Evolutionary conservation across 2,797 vertebrate genomes (phyloP), one percentile per base, ranked within the genome.

Genomic region (Gadopsis marmoratus): DNA sequence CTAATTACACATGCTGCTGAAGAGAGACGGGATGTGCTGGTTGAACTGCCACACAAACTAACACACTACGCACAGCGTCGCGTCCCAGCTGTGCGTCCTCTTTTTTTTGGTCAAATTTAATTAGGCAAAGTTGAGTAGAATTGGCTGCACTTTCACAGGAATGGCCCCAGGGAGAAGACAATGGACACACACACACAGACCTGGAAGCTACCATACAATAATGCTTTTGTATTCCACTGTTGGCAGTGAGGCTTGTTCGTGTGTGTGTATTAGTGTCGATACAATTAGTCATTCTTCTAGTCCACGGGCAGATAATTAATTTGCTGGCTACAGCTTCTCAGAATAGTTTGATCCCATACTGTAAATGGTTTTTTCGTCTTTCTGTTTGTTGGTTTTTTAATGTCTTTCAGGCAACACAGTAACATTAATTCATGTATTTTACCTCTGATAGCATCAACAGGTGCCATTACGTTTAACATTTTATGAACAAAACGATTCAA

Each of bases 81-180:
- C 21, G 0, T 81, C 62, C 66, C 88, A 89, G 84, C 85, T 81
- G 78, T 73, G 82, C 79, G 14, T 63, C 17, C 10, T 65, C 62
- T 7, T 21, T n/a, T 56, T 65, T 78, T 77, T 56, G 71, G 66
- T 85, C 53, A 63, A 43, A 71, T 78, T 51, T 54, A 77, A 87
- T 86, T 76, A 81, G 56, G 7, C 23, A 58, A 86, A 66, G n/a
- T 45, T 65, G 37, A 69, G 39, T 7, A 31, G 53, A 79, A 76
- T 13, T 74, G 55, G 68, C 39, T 65, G 53, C 19, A 62, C 21
- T 51, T 73, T 76, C 11, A 67, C 60, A 55, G 48, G 26, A 43
- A 67, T 14, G 47, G 71, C 74, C 75, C 77, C 43, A 58, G 68
- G 67, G 56, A n/a, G 35, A 39, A 64, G 7, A 66, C 37, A 75